These are phyloP conservation scores for Lucilia cuprina DNA, from an alignment of 1,140 invertebrate genomes.

Conservation along the genomic window DNA sequence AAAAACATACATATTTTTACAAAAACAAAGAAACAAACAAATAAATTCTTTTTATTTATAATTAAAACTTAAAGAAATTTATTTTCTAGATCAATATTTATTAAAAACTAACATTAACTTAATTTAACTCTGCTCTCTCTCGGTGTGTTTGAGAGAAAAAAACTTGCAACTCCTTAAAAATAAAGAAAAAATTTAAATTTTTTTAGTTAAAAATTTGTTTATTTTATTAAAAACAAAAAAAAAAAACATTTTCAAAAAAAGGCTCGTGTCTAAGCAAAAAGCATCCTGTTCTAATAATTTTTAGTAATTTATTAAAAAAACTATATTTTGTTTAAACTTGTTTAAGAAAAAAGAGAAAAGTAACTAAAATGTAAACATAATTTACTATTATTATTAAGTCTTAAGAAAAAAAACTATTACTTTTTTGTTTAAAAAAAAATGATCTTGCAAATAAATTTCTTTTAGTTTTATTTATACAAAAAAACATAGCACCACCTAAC, in stretches of 20 bases:
- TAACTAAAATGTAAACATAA: not conserved
- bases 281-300: not conserved
- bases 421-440: not conserved
- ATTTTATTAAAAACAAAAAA: not conserved
- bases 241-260: slow-evolving; percentile 21
- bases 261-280: slow-evolving; percentile 32
- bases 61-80: slow-evolving; percentile 8
- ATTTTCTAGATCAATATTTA: not conserved
- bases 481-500: not conserved
- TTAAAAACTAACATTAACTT: not conserved
- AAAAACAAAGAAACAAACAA: not conserved
- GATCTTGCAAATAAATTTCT: not conserved
- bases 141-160: no score
- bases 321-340: not conserved
- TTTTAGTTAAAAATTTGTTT: not conserved
- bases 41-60: not conserved
- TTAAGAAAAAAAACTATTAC: not conserved
- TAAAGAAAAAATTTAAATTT: not conserved
- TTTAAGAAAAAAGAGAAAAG: not conserved
- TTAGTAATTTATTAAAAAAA: not conserved
- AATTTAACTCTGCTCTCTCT: no score
- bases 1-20: slow-evolving; percentile 27
- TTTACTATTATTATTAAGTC: not conserved
- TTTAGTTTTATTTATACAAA: not conserved
- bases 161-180: not conserved